phyloP scores from a whole-genome alignment of 2,888 invertebrate species.

The Thymelicus sylvestris region DNA sequence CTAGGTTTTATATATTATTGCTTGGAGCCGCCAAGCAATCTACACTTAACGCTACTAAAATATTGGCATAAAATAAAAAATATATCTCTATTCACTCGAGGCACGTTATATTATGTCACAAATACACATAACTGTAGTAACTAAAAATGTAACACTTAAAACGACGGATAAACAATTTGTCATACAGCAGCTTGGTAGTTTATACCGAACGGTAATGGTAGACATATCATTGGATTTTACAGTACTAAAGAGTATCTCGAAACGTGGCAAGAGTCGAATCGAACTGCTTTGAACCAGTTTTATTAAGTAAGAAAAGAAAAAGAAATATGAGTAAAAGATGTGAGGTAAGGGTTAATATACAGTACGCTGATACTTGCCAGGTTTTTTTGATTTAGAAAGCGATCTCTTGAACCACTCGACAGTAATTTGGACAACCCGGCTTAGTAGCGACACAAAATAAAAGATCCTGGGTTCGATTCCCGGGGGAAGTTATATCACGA shows the following conservation, averaged over 20 bases:
- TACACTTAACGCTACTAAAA: conserved; percentile 46
- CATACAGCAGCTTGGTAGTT: conserved; percentile 14
- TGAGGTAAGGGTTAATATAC: neutral
- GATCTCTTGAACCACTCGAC: conserved; percentile 43
- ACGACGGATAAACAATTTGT: conserved; percentile 30
- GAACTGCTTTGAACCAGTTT: conserved; percentile 38
- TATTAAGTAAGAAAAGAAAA: neutral
- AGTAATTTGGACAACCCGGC: too few species aligned
- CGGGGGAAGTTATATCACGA: too few species aligned
- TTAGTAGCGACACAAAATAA: too few species aligned
- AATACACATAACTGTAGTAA: conserved; percentile 40
- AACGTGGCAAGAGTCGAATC: conserved; percentile 57
- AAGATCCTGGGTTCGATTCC: too few species aligned
- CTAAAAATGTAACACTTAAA: conserved; percentile 34
- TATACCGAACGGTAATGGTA: conserved; percentile 17
- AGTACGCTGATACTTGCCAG: conserved; percentile 39
- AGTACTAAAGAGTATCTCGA: conserved; percentile 40
- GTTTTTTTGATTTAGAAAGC: conserved; percentile 44
- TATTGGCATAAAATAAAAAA: conserved; percentile 54
- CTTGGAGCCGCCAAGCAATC: conserved; percentile 31
- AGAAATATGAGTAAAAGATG: neutral
- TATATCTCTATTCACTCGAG: conserved; percentile 51
- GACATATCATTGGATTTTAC: conserved; percentile 15
- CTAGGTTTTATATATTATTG: conserved; percentile 42
- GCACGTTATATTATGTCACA: conserved; percentile 49